phyloP scores from a whole-genome alignment of 1,140 invertebrate genomes.

The Lutraria rhynchaena region DNA sequence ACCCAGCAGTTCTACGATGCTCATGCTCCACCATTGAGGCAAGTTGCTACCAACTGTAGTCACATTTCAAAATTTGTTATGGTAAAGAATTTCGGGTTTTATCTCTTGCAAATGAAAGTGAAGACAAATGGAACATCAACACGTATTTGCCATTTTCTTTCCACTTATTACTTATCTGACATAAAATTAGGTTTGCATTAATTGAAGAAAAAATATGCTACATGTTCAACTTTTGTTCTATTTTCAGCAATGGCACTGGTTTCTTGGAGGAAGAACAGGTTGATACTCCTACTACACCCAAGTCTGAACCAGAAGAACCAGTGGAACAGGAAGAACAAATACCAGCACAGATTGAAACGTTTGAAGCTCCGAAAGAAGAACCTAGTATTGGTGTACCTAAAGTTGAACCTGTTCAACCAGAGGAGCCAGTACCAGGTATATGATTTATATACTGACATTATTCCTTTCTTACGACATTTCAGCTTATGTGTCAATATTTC shows the following conservation, averaged over 20 bases:
- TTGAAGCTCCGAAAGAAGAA: slow-evolving; percentile 39
- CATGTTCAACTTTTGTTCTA: no score
- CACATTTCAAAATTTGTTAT: no score
- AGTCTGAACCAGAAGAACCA: slow-evolving; percentile 60
- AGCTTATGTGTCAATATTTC: no score
- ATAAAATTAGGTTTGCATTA: no score
- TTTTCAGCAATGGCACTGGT: slow-evolving; percentile 45
- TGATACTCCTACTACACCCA: slow-evolving; percentile 35
- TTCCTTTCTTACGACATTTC: no score
- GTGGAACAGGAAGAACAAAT: slow-evolving; percentile 50
- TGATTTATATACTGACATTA: no score
- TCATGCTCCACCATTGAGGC: slow-evolving; percentile 66
- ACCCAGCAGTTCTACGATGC: slow-evolving; percentile 66
- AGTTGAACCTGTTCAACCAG: slow-evolving; percentile 29
- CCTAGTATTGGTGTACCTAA: slow-evolving; percentile 8
- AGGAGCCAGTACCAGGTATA: slow-evolving; percentile 56
- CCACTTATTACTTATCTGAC: no score
- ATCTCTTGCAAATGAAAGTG: no score
- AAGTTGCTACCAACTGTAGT: neutral
- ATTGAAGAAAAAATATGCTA: no score
- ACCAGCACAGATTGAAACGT: slow-evolving; percentile 20
- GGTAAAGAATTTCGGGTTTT: no score
- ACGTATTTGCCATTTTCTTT: no score
- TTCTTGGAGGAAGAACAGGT: slow-evolving; percentile 52
- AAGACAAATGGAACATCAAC: no score